Conservation (phyloP, 2,797 vertebrate genomes). For the Amphiprion clarkii region DNA sequence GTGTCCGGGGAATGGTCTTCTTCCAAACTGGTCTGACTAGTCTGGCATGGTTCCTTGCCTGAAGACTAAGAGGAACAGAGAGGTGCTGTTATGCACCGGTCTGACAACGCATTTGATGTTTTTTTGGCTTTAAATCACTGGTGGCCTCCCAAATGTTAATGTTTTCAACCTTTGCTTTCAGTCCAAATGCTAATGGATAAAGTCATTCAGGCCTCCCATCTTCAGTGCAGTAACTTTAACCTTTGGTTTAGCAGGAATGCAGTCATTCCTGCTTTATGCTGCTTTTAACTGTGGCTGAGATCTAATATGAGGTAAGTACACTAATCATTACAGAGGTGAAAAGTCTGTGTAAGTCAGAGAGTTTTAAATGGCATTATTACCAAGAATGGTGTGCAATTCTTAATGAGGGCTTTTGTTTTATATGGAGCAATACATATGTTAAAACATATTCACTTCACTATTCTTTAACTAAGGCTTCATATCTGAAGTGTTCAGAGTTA, state of each 20-base stretch:
- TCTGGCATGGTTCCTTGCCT: constrained; percentile 84
- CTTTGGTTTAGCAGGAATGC: constrained; percentile 49
- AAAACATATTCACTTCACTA: too few species aligned
- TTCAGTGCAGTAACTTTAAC: constrained; percentile 28
- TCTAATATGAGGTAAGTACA: constrained; percentile 26
- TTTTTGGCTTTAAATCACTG: constrained; percentile 18
- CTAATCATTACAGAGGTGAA: constrained; percentile 10
- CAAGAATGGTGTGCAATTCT: neutral
- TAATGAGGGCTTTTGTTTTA: neutral
- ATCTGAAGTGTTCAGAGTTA: too few species aligned
- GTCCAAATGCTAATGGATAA: constrained; percentile 40
- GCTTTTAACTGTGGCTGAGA: neutral
- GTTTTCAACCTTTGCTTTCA: constrained; percentile 46
- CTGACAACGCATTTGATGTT: constrained; percentile 20
- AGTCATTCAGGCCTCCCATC: constrained; percentile 9
- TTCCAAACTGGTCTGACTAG: constrained; percentile 87
- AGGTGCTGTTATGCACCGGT: constrained; percentile 13
- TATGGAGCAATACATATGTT: neutral
- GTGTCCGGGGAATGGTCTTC: constrained; percentile 75
- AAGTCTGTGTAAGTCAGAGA: constrained; percentile 11
- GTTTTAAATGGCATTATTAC: neutral
- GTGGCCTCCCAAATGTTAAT: constrained; percentile 37
- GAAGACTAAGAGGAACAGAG: constrained; percentile 77
- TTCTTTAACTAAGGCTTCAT: too few species aligned
- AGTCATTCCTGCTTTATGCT: constrained; percentile 41